Conservation (phyloP, 2,113 vertebrate genomes). For the Pogona vitticeps region DNA sequence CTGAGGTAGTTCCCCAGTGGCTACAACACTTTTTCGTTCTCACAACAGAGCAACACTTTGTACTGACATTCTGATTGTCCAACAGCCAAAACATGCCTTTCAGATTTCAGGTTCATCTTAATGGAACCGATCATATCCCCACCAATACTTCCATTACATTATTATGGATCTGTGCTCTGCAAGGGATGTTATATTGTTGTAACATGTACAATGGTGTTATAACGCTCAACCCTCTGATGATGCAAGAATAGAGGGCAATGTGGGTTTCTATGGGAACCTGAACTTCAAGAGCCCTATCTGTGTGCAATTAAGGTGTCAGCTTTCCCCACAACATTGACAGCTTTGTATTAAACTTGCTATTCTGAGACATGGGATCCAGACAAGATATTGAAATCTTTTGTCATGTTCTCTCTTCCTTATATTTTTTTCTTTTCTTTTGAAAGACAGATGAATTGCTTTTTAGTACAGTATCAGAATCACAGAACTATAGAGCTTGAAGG, state of each 20-base stretch:
- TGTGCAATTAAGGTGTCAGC: slow-evolving; percentile 20
- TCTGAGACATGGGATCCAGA: slow-evolving; percentile 21
- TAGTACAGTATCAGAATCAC: background rate
- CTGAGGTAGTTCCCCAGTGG: background rate
- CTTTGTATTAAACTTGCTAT: slow-evolving; percentile 26
- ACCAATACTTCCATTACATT: slow-evolving; percentile 16
- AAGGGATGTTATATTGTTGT: slow-evolving; percentile 9
- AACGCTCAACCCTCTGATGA: background rate
- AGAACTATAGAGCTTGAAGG: too few species aligned
- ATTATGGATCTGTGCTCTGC: background rate
- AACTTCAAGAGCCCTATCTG: background rate
- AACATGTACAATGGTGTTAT: background rate
- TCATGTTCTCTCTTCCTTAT: background rate
- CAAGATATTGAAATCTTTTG: slow-evolving; percentile 19
- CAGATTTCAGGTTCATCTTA: background rate
- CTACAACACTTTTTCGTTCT: background rate
- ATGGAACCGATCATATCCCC: background rate
- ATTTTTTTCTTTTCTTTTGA: background rate
- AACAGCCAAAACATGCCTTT: background rate
- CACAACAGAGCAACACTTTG: background rate
- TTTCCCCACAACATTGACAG: slow-evolving; percentile 18
- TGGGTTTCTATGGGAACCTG: background rate
- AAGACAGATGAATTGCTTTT: background rate
- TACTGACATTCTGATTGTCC: background rate
- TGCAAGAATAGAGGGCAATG: background rate